These are phyloP conservation scores for Dendrocincla tyrannina DNA, from an alignment of 2,797 vertebrate genomes.

Conservation along the genomic window DNA sequence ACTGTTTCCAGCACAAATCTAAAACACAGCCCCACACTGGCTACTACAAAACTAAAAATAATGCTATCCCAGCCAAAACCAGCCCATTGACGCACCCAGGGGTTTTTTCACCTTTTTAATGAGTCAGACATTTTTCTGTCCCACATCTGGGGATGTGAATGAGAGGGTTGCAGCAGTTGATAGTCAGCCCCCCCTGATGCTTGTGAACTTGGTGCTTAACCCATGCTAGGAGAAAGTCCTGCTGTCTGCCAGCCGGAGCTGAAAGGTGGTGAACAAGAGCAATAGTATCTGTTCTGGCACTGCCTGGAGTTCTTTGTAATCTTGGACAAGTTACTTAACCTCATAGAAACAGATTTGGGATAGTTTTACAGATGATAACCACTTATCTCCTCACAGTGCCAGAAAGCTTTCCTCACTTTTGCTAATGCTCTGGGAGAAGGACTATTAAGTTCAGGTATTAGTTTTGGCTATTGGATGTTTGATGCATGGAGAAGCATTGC, in stretches of 20 bases:
- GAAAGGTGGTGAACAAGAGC: not conserved
- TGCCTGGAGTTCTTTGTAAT: not conserved
- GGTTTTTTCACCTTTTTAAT: not conserved
- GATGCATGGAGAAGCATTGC: not conserved
- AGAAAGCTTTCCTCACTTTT: conserved; percentile 6
- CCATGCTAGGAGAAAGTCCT: not conserved
- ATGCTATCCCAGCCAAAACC: not conserved
- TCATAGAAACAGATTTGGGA: not conserved
- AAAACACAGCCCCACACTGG: not conserved
- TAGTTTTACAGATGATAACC: conserved; percentile 8
- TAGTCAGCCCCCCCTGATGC: fast-evolving
- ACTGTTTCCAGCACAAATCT: not conserved
- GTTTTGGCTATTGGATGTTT: not conserved
- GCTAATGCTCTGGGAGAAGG: not conserved
- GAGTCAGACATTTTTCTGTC: not conserved
- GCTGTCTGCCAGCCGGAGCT: not conserved
- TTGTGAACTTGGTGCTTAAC: not conserved
- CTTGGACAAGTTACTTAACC: not conserved
- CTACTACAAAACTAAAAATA: not conserved
- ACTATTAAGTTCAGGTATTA: not conserved
- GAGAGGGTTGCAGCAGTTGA: not conserved
- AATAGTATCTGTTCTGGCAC: not conserved
- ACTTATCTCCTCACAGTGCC: not conserved
- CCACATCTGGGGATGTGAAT: not conserved
- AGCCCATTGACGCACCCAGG: not conserved